Percentiles rank a stretch among this genome's conserved stretches.
phyloP scores from a whole-genome alignment of 2,797 vertebrate genomes.

The Intellagama lesueurii region DNA sequence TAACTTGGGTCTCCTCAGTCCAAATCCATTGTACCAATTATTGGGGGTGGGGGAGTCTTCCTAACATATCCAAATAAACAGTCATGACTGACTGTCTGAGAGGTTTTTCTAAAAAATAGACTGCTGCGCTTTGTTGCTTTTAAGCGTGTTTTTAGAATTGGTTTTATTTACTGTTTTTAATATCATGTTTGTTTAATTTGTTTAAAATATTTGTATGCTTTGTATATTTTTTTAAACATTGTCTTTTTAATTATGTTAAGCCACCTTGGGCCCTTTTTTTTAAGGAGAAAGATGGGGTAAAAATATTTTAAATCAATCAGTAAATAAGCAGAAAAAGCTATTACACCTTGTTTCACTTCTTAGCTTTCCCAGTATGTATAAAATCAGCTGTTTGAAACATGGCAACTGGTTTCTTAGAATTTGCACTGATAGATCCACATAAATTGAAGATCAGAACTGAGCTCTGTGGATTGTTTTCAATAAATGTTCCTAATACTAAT shows the following conservation, averaged over 20 bases:
- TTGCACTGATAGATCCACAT: not conserved
- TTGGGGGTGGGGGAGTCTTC: no score
- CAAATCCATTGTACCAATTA: not conserved
- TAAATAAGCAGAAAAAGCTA: not conserved
- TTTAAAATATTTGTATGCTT: no score
- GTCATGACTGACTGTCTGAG: not conserved
- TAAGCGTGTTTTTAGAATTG: no score
- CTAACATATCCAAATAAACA: not conserved
- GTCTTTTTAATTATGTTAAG: no score
- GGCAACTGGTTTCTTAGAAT: slow-evolving; percentile 7
- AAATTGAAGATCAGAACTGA: not conserved
- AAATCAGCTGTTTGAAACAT: slow-evolving; percentile 1
- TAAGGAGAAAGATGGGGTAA: no score
- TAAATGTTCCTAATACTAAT: not conserved
- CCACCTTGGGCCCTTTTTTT: no score
- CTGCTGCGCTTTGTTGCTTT: no score
- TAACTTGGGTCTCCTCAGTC: not conserved
- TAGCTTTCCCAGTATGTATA: not conserved
- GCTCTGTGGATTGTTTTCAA: not conserved
- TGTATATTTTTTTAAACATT: no score
- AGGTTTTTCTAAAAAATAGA: not conserved
- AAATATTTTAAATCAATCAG: no score
- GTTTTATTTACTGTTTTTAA: no score
- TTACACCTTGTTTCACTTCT: slow-evolving; percentile 1
- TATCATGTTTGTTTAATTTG: no score